These are phyloP conservation scores for Sanderia malayensis DNA, from an alignment of 30 jellyfish, hydroid and myxozoan genomes.

Conservation along the genomic window DNA sequence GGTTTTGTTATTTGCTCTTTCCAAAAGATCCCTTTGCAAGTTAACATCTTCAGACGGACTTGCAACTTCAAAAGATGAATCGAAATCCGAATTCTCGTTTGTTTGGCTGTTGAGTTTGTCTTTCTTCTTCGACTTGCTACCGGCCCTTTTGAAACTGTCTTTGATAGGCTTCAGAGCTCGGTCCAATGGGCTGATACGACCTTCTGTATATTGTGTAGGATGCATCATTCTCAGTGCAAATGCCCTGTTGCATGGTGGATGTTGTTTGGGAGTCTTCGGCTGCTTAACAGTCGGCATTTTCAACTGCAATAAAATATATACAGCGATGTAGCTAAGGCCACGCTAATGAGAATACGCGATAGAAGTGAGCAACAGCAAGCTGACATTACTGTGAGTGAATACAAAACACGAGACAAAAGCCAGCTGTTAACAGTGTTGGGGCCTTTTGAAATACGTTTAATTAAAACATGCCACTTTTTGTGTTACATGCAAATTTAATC, in stretches of 20 bases:
- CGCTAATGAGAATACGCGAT: too few species aligned
- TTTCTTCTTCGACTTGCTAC: slow-evolving; percentile 24
- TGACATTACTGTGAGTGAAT: too few species aligned
- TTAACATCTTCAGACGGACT: slow-evolving; percentile 2
- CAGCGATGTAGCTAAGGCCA: too few species aligned
- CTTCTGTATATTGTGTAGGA: slow-evolving; percentile 40
- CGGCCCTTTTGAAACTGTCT: slow-evolving; percentile 39
- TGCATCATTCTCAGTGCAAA: slow-evolving; percentile 73
- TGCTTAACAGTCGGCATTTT: slow-evolving; percentile 62
- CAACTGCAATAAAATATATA: too few species aligned
- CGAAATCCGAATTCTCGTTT: slow-evolving; percentile 2
- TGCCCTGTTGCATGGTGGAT: slow-evolving; percentile 78
- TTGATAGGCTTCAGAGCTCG: slow-evolving; percentile 67
- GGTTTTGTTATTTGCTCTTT: not conserved
- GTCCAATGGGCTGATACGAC: slow-evolving; percentile 75
- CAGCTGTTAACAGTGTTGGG: too few species aligned
- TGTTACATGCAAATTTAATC: too few species aligned
- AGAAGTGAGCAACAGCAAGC: too few species aligned
- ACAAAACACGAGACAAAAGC: too few species aligned
- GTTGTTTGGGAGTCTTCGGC: slow-evolving; percentile 28
- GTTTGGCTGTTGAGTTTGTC: slow-evolving; percentile 8
- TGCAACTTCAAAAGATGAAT: not conserved
- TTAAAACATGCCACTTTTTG: too few species aligned
- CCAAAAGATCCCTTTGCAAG: not conserved
- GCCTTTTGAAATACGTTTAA: too few species aligned